A percentile compares a stretch with the other conserved stretches of the same genome.
phyloP scores from a whole-genome alignment of 2,797 vertebrate genomes.

The Sebastes minor region DNA sequence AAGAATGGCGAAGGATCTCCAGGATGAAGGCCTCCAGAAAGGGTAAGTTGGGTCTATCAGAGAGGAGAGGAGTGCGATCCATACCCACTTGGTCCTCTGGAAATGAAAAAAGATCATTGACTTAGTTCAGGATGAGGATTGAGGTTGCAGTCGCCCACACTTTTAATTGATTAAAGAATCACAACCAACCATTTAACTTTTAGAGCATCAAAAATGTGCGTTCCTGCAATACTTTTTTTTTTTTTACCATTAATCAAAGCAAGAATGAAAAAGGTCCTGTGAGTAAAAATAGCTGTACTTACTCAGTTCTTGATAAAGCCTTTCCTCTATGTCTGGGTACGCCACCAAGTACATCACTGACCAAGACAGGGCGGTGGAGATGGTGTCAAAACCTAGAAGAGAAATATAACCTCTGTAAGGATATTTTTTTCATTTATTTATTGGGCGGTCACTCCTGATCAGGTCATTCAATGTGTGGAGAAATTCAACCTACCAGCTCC shows the following conservation, averaged over 20 bases:
- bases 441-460: neutral
- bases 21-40: conserved; percentile 89
- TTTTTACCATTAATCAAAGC: neutral
- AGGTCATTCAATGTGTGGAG: neutral
- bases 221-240: neutral
- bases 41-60: conserved; percentile 80
- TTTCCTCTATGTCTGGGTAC: conserved; percentile 86
- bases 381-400: conserved; percentile 90
- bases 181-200: neutral
- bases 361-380: conserved; percentile 91
- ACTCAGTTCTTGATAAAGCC: conserved; percentile 90
- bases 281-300: conserved; percentile 54
- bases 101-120: neutral
- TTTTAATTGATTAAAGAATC: neutral
- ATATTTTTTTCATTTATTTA: neutral
- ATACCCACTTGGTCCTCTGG: conserved; percentile 84
- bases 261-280: neutral
- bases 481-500: conserved; percentile 79
- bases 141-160: neutral
- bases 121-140: neutral
- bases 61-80: conserved; percentile 78
- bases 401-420: conserved; percentile 17
- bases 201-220: neutral
- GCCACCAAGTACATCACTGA: conserved; percentile 86
- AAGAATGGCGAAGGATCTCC: conserved; percentile 88